Evolutionary conservation across 2,888 invertebrate genomes (phyloP), one percentile per base, ranked within the genome.

Genomic region (Timema cristinae): DNA sequence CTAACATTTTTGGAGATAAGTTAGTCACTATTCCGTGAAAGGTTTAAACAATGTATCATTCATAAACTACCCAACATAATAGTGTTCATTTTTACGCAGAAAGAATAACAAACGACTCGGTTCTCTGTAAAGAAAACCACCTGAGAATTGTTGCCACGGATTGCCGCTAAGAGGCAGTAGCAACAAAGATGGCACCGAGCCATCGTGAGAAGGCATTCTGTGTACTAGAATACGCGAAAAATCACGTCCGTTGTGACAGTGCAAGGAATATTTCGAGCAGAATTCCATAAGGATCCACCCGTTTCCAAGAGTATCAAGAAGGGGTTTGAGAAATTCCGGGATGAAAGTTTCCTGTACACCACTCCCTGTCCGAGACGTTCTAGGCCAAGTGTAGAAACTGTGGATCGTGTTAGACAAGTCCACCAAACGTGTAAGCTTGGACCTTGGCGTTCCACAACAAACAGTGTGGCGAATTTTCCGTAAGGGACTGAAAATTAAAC

Each of bases 391-490:
- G 6, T 16, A 32, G 47, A 47, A 48, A 63, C 63, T 48, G 63
- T 63, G 63, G 63, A 63, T 32, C 6, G 63, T 63, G 63, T 32
- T 9, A 8, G 61, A 48, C 11, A 63, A 8, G 63, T 52, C 51
- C 2, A 68, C n/a, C 11, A 15, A 51, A 51, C 32, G 52, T 11
- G 68, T 51, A 15, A 68, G 52, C 9, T 13, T 13, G 9, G 68
- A 68, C 51, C 13, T 68, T 15, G 10, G 52, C 32, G 51, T 68
- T 15, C 5, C 52, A 15, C 68, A 52, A 9, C 16, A 15, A 51
- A 68, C 68, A 16, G 51, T 50, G 9, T 68, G 51, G 54, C 15
- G 52, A 32, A 68, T 68, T 9, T 11, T 68, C 2, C 54, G 52
- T 51, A 54, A 68, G 47, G 0, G 54, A 52, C 32, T 68, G n/a